phyloP scores from a whole-genome alignment of 92 coral and sea anemone genomes.

The Parazoanthus atlanticus region DNA sequence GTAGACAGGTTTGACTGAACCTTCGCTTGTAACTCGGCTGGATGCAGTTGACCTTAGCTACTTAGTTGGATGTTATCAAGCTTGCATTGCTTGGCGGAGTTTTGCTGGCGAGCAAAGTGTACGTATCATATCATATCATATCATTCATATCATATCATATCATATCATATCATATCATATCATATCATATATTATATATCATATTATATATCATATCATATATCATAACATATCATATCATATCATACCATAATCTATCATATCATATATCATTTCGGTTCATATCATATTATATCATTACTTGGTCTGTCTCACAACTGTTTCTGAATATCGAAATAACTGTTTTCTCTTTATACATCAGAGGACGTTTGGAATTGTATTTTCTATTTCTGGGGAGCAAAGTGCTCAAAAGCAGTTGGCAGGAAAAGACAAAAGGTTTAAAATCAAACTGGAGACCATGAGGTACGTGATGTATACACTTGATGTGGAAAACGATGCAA shows the following conservation, averaged over 20 bases:
- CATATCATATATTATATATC: too few relatives aligned
- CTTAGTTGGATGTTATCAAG: neutral
- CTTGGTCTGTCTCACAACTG: neutral
- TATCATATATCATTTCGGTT: too few relatives aligned
- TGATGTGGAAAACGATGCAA: neutral
- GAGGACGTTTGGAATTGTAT: slow-evolving; percentile 14
- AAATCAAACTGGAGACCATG: neutral
- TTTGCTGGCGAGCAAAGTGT: too few relatives aligned
- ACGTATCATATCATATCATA: too few relatives aligned
- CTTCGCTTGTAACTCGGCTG: too few relatives aligned
- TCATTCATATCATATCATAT: too few relatives aligned
- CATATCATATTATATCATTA: too few relatives aligned
- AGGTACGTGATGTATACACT: neutral
- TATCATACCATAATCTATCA: too few relatives aligned
- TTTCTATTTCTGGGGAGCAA: slow-evolving; percentile 34
- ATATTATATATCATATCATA: too few relatives aligned
- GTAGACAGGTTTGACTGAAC: neutral
- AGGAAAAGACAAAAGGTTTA: slow-evolving; percentile 31
- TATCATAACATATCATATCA: too few relatives aligned
- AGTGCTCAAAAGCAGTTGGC: slow-evolving; percentile 34
- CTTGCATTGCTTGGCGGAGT: too few relatives aligned
- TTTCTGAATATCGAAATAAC: neutral
- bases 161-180: too few relatives aligned
- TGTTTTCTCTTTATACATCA: neutral
- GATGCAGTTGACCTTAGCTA: neutral